These are phyloP conservation scores for Phoebastria nigripes DNA, from an alignment of 2,797 vertebrate species.

Conservation along the genomic window DNA sequence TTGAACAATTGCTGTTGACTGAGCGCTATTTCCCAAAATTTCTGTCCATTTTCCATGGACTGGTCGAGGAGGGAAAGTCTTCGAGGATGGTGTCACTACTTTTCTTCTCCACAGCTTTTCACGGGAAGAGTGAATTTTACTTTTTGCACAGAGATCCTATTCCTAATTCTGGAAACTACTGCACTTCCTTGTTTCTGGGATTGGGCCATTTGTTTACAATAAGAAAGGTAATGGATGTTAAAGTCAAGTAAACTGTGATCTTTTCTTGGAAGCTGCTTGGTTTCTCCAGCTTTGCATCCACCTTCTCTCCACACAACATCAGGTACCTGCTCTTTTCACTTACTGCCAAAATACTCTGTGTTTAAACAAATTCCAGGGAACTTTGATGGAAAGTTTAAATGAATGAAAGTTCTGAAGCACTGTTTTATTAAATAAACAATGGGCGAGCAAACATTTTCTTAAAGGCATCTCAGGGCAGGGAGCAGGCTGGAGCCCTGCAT, in stretches of 20 bases:
- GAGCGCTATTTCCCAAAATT: background rate
- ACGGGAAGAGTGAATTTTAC: background rate
- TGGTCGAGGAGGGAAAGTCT: background rate
- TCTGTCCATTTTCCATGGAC: background rate
- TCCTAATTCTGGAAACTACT: background rate
- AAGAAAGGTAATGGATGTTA: background rate
- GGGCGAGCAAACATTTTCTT: background rate
- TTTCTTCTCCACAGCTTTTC: background rate
- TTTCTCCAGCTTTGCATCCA: background rate
- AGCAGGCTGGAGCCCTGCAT: background rate
- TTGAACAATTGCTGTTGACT: background rate
- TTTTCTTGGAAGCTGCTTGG: background rate
- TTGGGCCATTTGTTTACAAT: background rate
- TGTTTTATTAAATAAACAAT: background rate
- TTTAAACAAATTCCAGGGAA: background rate
- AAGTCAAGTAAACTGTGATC: background rate
- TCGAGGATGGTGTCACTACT: background rate
- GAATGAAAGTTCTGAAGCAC: background rate
- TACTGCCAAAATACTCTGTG: background rate
- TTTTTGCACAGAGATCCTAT: background rate
- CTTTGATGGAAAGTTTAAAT: background rate
- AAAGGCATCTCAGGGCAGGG: background rate
- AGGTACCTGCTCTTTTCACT: background rate
- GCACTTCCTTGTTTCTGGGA: background rate
- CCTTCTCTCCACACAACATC: background rate